phyloP scores from a whole-genome alignment of 2,888 invertebrate species.

The Phyllotreta cruciferae region DNA sequence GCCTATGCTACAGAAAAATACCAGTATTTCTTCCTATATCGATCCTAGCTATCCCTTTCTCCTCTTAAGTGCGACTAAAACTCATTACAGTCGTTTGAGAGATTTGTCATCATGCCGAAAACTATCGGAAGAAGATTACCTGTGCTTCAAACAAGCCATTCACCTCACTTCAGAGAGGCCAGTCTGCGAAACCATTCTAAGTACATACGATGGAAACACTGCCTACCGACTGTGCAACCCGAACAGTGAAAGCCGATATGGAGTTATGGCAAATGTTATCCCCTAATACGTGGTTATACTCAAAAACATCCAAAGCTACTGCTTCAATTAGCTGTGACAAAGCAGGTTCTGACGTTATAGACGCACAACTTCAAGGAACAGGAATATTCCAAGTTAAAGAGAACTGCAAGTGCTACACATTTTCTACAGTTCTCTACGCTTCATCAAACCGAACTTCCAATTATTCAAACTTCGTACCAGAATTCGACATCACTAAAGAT shows the following conservation, averaged over 20 bases:
- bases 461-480: conserved; percentile 6
- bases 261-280: conserved; percentile 15
- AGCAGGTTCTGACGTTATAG: neutral
- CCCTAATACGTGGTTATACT: conserved; percentile 15
- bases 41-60: conserved; percentile 25
- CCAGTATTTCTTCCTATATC: conserved; percentile 30
- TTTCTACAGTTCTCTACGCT: neutral
- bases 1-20: neutral
- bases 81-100: conserved; percentile 23
- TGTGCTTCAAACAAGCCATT: too few relatives aligned
- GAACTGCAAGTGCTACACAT: too few relatives aligned
- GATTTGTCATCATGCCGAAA: too few relatives aligned
- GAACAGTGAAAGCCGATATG: conserved; percentile 4
- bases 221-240: conserved; percentile 12
- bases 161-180: too few relatives aligned
- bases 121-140: too few relatives aligned
- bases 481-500: conserved; percentile 14
- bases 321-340: conserved; percentile 2
- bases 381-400: too few relatives aligned
- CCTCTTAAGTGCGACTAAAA: conserved; percentile 22
- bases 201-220: neutral
- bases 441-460: conserved; percentile 5
- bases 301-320: conserved; percentile 4
- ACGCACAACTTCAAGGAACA: neutral
- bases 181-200: conserved; percentile 4